Conservation (phyloP, 92 coral and sea anemone species). For the Diadumene lineata region DNA sequence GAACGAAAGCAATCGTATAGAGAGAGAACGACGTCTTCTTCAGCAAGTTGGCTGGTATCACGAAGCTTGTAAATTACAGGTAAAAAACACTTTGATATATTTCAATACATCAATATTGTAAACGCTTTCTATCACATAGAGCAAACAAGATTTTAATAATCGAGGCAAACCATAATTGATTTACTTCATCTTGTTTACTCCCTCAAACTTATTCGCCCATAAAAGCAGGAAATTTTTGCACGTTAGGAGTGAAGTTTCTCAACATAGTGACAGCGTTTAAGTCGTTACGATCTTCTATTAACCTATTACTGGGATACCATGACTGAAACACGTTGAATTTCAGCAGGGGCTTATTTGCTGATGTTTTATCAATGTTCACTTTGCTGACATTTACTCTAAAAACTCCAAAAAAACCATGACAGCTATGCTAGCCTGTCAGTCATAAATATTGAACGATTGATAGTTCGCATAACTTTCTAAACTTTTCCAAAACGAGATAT, state of each 20-base stretch:
- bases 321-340: conserved; percentile 16
- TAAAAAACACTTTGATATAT: conserved; percentile 11
- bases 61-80: conserved; percentile 55
- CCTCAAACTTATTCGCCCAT: background rate
- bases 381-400: background rate
- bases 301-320: conserved; percentile 5
- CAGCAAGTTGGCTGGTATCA: conserved; percentile 76
- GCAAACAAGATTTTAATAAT: conserved; percentile 1
- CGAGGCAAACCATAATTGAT: background rate
- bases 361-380: background rate
- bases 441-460: conserved; percentile 2
- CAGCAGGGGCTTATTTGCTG: conserved; percentile 17
- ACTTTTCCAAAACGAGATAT: background rate
- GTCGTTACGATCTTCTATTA: background rate
- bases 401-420: conserved; percentile 5
- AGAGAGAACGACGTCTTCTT: conserved; percentile 65
- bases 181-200: conserved; percentile 1
- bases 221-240: background rate
- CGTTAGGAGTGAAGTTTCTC: background rate
- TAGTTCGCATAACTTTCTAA: background rate
- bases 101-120: background rate
- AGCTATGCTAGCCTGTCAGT: background rate
- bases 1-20: conserved; percentile 75
- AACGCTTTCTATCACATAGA: background rate
- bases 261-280: background rate